Evolutionary conservation across 2,113 vertebrate genomes (phyloP).

Genomic region (Noctilio leporinus): DNA sequence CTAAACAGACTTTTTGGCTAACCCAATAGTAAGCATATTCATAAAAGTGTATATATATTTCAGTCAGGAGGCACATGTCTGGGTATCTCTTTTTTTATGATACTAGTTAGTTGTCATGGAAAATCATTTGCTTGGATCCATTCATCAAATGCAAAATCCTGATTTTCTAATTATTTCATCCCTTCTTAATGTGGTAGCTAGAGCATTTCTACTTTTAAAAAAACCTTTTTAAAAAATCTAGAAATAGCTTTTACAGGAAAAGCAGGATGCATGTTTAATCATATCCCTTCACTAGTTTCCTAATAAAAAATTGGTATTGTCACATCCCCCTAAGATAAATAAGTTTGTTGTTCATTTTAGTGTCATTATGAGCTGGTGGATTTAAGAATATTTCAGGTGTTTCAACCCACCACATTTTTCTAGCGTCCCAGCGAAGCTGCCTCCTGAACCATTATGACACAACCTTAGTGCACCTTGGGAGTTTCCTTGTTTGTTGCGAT

Average conservation of each 20-base stretch:
- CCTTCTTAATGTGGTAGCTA: not conserved
- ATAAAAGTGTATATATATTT: not conserved
- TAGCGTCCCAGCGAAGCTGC: not conserved
- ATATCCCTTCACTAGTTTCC: not conserved
- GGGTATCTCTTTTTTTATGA: not conserved
- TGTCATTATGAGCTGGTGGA: not conserved
- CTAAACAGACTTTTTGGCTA: not conserved
- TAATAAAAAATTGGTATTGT: not conserved
- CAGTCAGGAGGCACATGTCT: not conserved
- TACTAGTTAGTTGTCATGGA: not conserved
- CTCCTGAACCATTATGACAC: not conserved
- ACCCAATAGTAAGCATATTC: not conserved
- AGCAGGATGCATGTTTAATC: not conserved
- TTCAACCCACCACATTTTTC: not conserved
- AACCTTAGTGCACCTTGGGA: not conserved
- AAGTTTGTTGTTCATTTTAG: not conserved
- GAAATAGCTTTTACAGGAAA: not conserved
- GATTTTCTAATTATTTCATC: not conserved
- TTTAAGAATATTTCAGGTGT: conserved; percentile 5
- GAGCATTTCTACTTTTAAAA: not conserved
- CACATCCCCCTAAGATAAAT: not conserved
- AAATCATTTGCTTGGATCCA: not conserved
- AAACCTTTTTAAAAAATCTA: not conserved
- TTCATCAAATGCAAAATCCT: not conserved
- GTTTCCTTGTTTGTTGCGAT: not conserved